Percentiles rank a stretch among this genome's conserved stretches.
Evolutionary conservation across 2,113 vertebrate genomes (phyloP).

Genomic region (Xenus cinereus): DNA sequence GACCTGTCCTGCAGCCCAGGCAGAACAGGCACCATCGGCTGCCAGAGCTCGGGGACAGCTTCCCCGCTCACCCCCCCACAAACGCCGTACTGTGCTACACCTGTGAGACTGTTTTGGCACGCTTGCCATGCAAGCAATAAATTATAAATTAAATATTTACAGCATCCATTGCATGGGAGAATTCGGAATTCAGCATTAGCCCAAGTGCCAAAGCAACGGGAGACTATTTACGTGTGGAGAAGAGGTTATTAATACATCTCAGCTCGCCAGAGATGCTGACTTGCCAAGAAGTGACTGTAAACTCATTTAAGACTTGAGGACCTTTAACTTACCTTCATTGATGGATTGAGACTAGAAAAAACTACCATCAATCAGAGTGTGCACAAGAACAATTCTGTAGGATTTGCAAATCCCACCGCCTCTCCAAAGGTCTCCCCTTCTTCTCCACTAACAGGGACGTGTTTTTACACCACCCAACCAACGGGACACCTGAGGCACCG

Average conservation of each 20-base stretch:
- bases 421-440: background rate
- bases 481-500: fast-evolving
- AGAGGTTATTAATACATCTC: background rate
- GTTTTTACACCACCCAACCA: background rate
- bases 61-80: fast-evolving
- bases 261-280: background rate
- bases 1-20: fast-evolving
- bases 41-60: fast-evolving
- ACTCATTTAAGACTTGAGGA: background rate
- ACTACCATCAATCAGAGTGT: background rate
- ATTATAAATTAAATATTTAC: background rate
- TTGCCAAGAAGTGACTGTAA: background rate
- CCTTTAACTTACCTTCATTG: background rate
- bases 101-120: background rate
- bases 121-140: fast-evolving
- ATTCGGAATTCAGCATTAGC: background rate
- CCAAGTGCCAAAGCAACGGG: background rate
- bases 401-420: background rate
- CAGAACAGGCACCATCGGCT: fast-evolving
- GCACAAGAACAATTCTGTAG: background rate
- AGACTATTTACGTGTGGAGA: fast-evolving
- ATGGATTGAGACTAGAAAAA: background rate
- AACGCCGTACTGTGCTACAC: fast-evolving
- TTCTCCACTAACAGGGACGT: fast-evolving
- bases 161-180: background rate